A percentile compares a stretch with the other conserved stretches of the same genome.
These are phyloP conservation scores for Merluccius polli DNA, from an alignment of 2,797 vertebrate genomes.

Conservation along the genomic window DNA sequence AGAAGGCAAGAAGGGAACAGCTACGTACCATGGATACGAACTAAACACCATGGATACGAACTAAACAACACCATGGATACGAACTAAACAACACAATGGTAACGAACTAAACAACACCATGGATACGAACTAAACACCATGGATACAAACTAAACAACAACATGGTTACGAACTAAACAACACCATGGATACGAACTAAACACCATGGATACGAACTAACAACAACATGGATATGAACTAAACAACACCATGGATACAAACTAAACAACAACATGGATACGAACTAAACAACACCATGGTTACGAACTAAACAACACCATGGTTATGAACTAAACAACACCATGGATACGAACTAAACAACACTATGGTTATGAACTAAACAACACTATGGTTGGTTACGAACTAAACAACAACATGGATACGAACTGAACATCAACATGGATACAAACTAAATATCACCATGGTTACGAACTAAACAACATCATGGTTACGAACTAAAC, in stretches of 20 bases:
- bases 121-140: too few relatives aligned
- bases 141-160: background rate
- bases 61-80: background rate
- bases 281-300: background rate
- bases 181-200: background rate
- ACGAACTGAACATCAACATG: too few relatives aligned
- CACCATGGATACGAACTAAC: too few relatives aligned
- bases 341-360: background rate
- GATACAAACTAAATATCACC: background rate
- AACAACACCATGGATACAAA: background rate
- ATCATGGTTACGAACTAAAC: background rate
- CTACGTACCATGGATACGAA: background rate
- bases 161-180: too few relatives aligned
- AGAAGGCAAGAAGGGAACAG: background rate
- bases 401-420: background rate
- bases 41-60: background rate
- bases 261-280: too few relatives aligned
- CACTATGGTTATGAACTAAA: too few relatives aligned
- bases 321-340: too few relatives aligned
- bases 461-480: too few relatives aligned
- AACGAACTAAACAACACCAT: background rate
- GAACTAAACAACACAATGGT: background rate
- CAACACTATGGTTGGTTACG: background rate
- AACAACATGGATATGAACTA: too few relatives aligned
- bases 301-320: background rate